phyloP scores from a whole-genome alignment of 2,888 invertebrate species.

The Drosophila differens region DNA sequence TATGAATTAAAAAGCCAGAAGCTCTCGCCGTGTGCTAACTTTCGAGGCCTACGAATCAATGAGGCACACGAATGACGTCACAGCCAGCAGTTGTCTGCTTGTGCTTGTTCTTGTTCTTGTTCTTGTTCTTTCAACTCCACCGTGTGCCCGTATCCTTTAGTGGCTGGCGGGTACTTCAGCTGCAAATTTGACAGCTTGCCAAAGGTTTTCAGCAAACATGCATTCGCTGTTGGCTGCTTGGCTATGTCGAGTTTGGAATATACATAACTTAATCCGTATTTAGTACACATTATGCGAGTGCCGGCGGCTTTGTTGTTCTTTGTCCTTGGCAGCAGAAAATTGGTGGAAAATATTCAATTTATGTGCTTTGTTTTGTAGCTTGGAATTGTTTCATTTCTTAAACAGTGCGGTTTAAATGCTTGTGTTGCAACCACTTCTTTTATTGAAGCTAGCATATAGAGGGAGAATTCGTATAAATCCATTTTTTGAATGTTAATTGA shows the following conservation, averaged over 20 bases:
- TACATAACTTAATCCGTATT: constrained; percentile 1
- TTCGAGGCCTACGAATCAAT: constrained; percentile 57
- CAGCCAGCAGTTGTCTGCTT: constrained; percentile 26
- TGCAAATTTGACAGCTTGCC: constrained; percentile 48
- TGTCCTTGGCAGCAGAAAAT: background rate
- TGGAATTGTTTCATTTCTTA: background rate
- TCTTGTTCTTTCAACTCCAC: background rate
- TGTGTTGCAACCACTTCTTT: background rate
- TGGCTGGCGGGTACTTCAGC: constrained; percentile 11
- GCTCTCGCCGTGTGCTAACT: constrained; percentile 38
- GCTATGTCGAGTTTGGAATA: constrained; percentile 23
- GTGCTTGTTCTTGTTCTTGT: background rate
- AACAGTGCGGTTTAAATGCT: background rate
- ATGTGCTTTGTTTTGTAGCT: background rate
- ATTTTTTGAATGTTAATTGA: background rate
- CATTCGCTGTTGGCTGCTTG: constrained; percentile 13
- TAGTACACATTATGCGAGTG: background rate
- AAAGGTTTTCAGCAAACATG: constrained; percentile 26
- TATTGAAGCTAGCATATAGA: background rate
- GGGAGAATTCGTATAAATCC: accelerated
- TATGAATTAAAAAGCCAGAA: constrained; percentile 73
- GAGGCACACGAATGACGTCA: constrained; percentile 65
- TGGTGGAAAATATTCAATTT: constrained; percentile 16
- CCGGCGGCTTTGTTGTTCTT: background rate
- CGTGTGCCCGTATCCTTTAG: constrained; percentile 5